Base-by-base conservation (phyloP, 2,797 vertebrate genomes). In the Sarcoramphus papa region DNA sequence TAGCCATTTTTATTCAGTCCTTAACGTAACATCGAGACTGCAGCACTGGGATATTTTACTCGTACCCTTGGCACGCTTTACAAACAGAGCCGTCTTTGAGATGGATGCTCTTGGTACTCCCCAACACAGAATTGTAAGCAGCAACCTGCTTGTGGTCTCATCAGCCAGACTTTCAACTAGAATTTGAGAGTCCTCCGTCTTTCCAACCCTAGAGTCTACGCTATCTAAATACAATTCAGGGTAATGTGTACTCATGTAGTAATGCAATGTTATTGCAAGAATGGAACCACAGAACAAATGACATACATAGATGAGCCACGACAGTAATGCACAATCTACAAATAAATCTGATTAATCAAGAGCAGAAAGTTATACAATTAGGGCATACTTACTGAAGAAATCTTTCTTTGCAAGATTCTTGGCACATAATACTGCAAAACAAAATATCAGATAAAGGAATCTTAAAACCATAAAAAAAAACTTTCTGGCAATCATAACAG, bases 371-470 rank as follows among this genome's bases (percentile, higher is more conserved):
- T 83, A 82, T 8, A 88, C 65, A 77, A 43, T 48, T 35, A 48
- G 76, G 76, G 35, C 22, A 89, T 98, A 99, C 99, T 99, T 98
- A 99, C 99, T 99, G 98, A 99, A 99, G 98, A 99, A 99, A 98
- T 99, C 99, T 98, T 99, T 99, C 98, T 99, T 99, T 98, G 99
- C 99, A 56, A 99, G 99, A 97, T 99, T 99, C 98, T 99, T 99
- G 98, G 99, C 99, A 99, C 99, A 99, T 98, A 99, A 99, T 84
- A 99, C 99, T 99, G 98, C 93, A 98, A 97, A 97, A 97, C 60
- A 98, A 97, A 93, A 94, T 10, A 81, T 65, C 18, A 96, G 92
- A 93, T 19, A 92, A 76, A 81, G 68, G 76, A 81, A 76, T 76
- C 65, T 95, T 96, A 92, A 93, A 83, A 51, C n/a, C 2, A 3